These are phyloP conservation scores for Calosoma granatense DNA, from an alignment of 1,140 invertebrate species.

Conservation along the genomic window DNA sequence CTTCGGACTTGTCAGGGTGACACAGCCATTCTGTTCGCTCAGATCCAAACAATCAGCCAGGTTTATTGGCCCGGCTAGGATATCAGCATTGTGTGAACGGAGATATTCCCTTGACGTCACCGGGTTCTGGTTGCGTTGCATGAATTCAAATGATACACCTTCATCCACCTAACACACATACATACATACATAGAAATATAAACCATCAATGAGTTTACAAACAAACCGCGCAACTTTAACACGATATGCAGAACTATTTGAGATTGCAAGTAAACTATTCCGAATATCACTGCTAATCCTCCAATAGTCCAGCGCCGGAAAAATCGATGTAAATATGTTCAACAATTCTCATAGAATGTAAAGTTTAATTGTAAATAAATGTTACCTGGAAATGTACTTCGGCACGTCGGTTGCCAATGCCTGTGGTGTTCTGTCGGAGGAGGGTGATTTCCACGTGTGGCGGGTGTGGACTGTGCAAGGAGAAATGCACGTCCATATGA, in stretches of 20 bases:
- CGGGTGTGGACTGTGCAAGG: constrained; percentile 51
- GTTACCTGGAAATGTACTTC: constrained; percentile 21
- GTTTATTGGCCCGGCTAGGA: constrained; percentile 78
- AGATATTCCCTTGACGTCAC: constrained; percentile 71
- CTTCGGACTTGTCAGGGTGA: constrained; percentile 78
- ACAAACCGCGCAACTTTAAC: no score
- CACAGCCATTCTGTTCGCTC: constrained; percentile 68
- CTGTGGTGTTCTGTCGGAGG: constrained; percentile 68
- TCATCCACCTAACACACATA: constrained; percentile 25
- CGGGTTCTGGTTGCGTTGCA: constrained; percentile 57
- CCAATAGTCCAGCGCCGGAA: no score
- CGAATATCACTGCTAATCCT: no score
- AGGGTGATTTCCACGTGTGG: constrained; percentile 70
- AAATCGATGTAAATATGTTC: no score
- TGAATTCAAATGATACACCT: constrained; percentile 29
- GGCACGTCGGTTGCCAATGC: constrained; percentile 47
- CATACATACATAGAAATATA: not conserved
- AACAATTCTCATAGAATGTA: not conserved
- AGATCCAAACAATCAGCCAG: constrained; percentile 71
- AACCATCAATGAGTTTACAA: not conserved
- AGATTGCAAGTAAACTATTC: no score
- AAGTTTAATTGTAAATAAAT: no score
- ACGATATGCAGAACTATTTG: no score
- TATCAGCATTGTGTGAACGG: constrained; percentile 76
- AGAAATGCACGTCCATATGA: constrained; percentile 81